Conservation (phyloP, 2,113 vertebrate genomes). For the Megaptera novaeangliae region DNA sequence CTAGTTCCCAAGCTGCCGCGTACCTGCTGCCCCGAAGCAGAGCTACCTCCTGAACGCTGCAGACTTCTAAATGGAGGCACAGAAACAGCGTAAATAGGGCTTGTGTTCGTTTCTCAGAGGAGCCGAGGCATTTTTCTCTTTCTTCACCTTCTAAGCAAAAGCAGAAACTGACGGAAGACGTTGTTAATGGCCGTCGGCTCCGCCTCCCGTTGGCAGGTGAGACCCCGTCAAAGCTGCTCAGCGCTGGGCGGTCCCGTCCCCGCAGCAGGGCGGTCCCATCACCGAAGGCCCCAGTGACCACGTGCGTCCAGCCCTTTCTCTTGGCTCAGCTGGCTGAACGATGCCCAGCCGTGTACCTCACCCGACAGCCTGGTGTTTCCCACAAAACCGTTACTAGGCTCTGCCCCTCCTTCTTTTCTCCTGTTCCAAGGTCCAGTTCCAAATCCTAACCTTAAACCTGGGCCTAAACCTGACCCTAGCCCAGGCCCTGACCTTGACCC, state of each 20-base stretch:
- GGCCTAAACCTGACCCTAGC: not conserved
- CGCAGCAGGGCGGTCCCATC: rapidly evolving
- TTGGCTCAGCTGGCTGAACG: not conserved
- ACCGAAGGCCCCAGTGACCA: not conserved
- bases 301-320: rapidly evolving
- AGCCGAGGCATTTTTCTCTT: not conserved
- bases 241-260: rapidly evolving
- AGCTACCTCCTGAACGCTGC: rapidly evolving
- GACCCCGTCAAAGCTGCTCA: rapidly evolving
- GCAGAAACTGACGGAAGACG: rapidly evolving
- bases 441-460: not conserved
- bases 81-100: too few species aligned
- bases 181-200: rapidly evolving
- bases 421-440: not conserved
- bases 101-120: rapidly evolving
- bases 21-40: not conserved
- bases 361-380: not conserved
- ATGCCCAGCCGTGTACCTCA: rapidly evolving
- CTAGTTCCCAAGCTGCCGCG: rapidly evolving
- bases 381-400: not conserved
- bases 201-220: not conserved
- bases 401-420: not conserved
- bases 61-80: not conserved
- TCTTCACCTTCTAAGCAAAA: not conserved
- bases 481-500: not conserved